These are phyloP conservation scores for Barbus barbus DNA, from an alignment of 2,113 vertebrate species.

Conservation along the genomic window DNA sequence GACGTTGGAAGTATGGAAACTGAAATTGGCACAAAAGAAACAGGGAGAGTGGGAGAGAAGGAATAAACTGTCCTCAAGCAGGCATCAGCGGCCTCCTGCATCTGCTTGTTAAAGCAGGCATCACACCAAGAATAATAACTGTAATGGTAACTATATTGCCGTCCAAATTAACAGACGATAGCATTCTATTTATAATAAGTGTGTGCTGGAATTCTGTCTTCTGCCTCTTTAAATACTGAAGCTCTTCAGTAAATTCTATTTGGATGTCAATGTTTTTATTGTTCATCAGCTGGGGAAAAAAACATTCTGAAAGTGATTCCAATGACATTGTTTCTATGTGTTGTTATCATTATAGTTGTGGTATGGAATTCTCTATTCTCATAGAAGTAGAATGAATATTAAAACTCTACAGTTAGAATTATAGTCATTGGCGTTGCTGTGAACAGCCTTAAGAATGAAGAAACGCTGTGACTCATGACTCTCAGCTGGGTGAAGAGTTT, in stretches of 20 bases:
- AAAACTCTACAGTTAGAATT: background rate
- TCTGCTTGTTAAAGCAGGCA: constrained; percentile 1
- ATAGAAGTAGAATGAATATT: background rate
- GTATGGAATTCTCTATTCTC: background rate
- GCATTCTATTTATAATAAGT: background rate
- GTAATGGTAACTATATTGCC: background rate
- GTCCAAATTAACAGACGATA: background rate
- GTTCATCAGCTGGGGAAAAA: too few species aligned
- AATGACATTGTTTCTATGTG: background rate
- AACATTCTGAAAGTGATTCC: background rate
- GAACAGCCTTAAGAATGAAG: too few species aligned
- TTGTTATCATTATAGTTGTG: background rate
- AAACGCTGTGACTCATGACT: background rate
- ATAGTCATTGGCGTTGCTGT: background rate
- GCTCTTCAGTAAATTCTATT: background rate
- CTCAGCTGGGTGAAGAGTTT: background rate
- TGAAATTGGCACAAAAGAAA: background rate
- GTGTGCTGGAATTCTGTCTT: background rate
- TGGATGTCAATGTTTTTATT: too few species aligned
- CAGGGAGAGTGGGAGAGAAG: background rate
- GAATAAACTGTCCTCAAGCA: background rate
- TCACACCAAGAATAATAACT: background rate
- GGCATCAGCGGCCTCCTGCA: background rate
- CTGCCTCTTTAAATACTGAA: background rate
- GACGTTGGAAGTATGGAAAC: background rate